These are phyloP conservation scores for Mizuhopecten yessoensis DNA, from an alignment of 1,140 invertebrate genomes.

Conservation along the genomic window DNA sequence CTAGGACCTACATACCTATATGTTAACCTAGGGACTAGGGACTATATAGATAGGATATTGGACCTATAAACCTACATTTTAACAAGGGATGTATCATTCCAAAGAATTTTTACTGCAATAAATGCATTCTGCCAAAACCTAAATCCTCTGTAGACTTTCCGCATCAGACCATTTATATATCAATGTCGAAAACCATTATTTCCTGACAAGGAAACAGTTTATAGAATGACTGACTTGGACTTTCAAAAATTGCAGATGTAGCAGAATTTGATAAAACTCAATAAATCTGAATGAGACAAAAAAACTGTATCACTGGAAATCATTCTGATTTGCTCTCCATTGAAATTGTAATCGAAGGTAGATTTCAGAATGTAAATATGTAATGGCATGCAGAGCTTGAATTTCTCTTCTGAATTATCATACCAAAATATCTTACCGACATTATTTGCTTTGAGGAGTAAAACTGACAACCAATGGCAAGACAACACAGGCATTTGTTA, in stretches of 20 bases:
- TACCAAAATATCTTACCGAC: no score
- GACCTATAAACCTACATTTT: neutral
- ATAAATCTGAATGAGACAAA: neutral
- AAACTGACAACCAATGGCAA: no score
- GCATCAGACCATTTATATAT: slow-evolving; percentile 28
- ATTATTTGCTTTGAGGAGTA: no score
- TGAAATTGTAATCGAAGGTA: no score
- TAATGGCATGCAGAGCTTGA: no score
- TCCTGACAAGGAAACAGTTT: neutral
- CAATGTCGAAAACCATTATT: slow-evolving; percentile 34
- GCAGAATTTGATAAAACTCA: slow-evolving; percentile 12
- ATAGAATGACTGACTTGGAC: neutral
- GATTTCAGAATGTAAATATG: no score
- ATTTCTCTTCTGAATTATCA: no score
- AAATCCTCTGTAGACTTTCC: neutral
- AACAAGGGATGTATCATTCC: neutral
- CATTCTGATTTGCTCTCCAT: neutral
- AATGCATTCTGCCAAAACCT: slow-evolving; percentile 13
- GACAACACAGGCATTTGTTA: no score
- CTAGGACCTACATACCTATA: no score
- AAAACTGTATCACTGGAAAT: neutral
- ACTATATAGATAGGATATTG: no score
- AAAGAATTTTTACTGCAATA: neutral
- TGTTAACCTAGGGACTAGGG: no score
- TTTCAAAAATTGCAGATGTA: neutral